phyloP scores from a whole-genome alignment of 2,797 vertebrate species.

The Sebastes flavidus region DNA sequence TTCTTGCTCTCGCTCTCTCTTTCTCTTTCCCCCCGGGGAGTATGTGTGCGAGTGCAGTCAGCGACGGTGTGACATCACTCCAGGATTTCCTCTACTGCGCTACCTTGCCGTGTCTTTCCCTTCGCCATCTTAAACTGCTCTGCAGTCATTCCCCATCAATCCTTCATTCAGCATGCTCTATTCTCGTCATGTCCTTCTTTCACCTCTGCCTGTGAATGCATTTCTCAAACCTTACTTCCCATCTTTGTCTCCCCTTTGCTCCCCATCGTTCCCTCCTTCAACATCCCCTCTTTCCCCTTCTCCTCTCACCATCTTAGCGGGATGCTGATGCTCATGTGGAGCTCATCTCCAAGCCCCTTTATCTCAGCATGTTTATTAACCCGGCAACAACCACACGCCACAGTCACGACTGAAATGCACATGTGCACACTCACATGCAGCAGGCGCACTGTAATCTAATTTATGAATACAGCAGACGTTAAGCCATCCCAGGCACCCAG shows the following conservation, averaged over 20 bases:
- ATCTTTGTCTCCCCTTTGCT: not conserved
- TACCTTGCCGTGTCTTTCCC: constrained; percentile 20
- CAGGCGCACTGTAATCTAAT: constrained; percentile 33
- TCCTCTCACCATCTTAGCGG: not conserved
- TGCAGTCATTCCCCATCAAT: not conserved
- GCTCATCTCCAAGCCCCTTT: not conserved
- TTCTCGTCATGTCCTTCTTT: not conserved
- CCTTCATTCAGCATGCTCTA: not conserved
- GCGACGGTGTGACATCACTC: constrained; percentile 71
- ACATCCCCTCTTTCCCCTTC: not conserved
- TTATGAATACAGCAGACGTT: constrained; percentile 60
- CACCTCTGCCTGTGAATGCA: not conserved
- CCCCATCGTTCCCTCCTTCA: not conserved
- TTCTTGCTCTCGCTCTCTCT: not conserved
- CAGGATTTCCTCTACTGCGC: constrained; percentile 72
- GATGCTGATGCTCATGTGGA: constrained; percentile 14
- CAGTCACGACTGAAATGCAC: not conserved
- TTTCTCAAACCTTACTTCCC: not conserved
- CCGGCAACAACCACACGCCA: not conserved
- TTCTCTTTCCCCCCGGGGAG: constrained; percentile 19
- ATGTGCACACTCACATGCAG: constrained; percentile 14
- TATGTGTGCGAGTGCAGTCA: constrained; percentile 22
- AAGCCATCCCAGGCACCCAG: constrained; percentile 57
- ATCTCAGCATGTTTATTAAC: not conserved
- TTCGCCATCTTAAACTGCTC: constrained; percentile 4